Evolutionary conservation across 2,888 invertebrate genomes (phyloP).

Genomic region (Synergus umbraculus): DNA sequence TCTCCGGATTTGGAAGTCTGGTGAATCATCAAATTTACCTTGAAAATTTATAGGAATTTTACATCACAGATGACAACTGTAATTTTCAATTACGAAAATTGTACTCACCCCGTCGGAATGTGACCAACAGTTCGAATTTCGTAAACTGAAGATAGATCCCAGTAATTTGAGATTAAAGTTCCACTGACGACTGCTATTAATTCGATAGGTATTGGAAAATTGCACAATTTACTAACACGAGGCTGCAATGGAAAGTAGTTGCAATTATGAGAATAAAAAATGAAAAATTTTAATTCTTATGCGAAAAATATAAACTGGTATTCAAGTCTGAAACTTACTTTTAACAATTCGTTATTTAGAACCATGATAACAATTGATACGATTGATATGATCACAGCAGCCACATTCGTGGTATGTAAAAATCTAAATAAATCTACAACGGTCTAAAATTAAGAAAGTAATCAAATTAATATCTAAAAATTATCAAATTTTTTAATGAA

Average conservation of each 20-base stretch:
- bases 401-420: constrained; percentile 80
- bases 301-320: constrained; percentile 36
- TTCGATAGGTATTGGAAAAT: constrained; percentile 87
- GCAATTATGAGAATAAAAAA: constrained; percentile 36
- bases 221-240: constrained; percentile 80
- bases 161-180: constrained; percentile 82
- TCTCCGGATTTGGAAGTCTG: constrained; percentile 80
- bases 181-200: constrained; percentile 85
- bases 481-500: constrained; percentile 41
- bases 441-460: constrained; percentile 78
- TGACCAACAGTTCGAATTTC: constrained; percentile 82
- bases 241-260: constrained; percentile 77
- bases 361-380: constrained; percentile 81
- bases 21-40: constrained; percentile 63
- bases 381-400: constrained; percentile 82
- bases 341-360: constrained; percentile 83
- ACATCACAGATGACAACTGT: constrained; percentile 53
- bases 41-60: constrained; percentile 62
- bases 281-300: constrained; percentile 30
- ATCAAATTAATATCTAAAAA: constrained; percentile 30
- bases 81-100: constrained; percentile 42
- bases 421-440: constrained; percentile 80
- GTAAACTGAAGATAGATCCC: constrained; percentile 78
- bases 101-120: constrained; percentile 83
- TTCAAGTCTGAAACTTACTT: constrained; percentile 76